A percentile compares a stretch with the other conserved stretches of the same genome.
Conservation (phyloP, 2,888 invertebrate genomes). For the Pharmacophagus antenor region DNA sequence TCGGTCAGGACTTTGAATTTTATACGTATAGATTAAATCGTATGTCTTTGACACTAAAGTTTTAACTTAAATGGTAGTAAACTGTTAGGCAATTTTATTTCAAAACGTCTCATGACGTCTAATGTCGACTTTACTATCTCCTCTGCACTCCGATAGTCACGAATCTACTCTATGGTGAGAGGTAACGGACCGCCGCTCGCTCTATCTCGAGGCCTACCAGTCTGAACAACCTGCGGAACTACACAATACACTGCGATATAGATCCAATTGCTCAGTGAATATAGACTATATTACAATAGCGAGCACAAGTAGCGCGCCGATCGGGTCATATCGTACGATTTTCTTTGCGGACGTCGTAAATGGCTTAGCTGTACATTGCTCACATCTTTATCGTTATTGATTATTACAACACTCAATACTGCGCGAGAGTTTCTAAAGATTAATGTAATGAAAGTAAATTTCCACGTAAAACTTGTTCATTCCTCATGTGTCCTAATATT, state of each 20-base stretch:
- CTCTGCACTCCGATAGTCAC: neutral
- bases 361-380: slow-evolving; percentile 7
- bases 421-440: neutral
- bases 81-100: neutral
- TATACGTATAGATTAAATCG: too few species aligned
- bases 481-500: too few species aligned
- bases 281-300: neutral
- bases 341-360: slow-evolving; percentile 17
- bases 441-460: too few species aligned
- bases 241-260: neutral
- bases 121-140: too few species aligned
- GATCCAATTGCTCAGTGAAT: neutral
- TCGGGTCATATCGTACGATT: slow-evolving; percentile 5
- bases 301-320: neutral
- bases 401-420: slow-evolving; percentile 19
- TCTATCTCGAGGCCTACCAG: slow-evolving; percentile 26
- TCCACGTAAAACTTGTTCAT: too few species aligned
- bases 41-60: neutral
- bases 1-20: too few species aligned
- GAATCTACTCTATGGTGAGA: slow-evolving; percentile 6
- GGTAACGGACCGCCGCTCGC: slow-evolving; percentile 17
- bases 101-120: neutral
- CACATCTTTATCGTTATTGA: slow-evolving; percentile 15
- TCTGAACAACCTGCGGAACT: neutral
- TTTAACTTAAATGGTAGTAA: neutral